Evolutionary conservation across 64 coral and sea anemone species (phyloP), one percentile per base, ranked within the genome.

Genomic region (Actinia tenebrosa): DNA sequence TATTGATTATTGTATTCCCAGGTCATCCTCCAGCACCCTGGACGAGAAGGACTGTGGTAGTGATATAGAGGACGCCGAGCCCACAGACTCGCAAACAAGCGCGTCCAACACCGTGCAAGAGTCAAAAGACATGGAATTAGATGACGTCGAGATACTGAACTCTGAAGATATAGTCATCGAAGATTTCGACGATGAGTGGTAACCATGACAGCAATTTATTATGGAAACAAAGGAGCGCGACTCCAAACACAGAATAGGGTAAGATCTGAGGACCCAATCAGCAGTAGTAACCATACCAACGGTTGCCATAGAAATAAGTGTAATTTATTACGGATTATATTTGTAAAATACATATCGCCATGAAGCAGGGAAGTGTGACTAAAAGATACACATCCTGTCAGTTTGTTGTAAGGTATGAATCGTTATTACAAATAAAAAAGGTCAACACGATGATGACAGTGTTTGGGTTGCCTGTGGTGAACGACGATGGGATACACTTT

Each of bases 41-140:
- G 94, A 96, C 54, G 94, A 96, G 91, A 96, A 84, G 87, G 94
- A 96, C 53, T 88, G 88, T 71, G 91, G 91, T 22, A 59, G 63
- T 43, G 85, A 84, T 68, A 83, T 84, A 19, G 87, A 92, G 56
- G 80, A 94, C 78, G 72, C 82, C 30, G 84, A 68, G n/a, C 30
- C 20, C 15, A 64, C 43, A 53, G 20, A 47, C 64, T 61, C 60
- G 15, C 60, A 69, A 37, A 22, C 80, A 10, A 87, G 71, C 52
- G 75, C 56, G 23, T 27, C 75, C 5, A 54, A 15, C 16, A 44
- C 15, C 16, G 42, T 17, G 7, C 42, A 18, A 60, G 25, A 84
- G 20, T 43, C 46, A 27, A 86, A 77, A 78, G 69, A 17, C 44
- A 62, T 81, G 85, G 79, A 83, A 78, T 59, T 63, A 83, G 80